Evolutionary conservation across 2,113 vertebrate species (phyloP).

Genomic region (Carlito syrichta): DNA sequence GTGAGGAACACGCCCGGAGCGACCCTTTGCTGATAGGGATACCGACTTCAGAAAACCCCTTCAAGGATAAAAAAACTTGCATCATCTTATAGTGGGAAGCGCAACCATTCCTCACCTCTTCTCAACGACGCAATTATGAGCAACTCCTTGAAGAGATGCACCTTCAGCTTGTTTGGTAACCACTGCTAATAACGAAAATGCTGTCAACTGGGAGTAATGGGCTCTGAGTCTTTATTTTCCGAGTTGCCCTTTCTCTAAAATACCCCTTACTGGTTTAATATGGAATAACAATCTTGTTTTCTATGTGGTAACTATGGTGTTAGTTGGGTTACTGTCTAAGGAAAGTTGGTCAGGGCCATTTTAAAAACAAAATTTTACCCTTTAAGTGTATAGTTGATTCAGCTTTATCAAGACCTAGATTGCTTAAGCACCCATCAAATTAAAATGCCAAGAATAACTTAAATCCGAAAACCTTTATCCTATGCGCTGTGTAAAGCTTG

Average conservation of each 20-base stretch:
- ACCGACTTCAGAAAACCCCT: constrained; percentile 96
- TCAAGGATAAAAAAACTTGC: constrained; percentile 98
- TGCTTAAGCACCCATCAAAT: constrained; percentile 73
- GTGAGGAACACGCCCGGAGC: constrained; percentile 90
- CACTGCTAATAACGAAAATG: constrained; percentile 59
- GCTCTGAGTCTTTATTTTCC: constrained; percentile 70
- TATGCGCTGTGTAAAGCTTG: constrained; percentile 25
- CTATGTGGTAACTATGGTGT: constrained; percentile 24
- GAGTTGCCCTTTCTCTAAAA: constrained; percentile 61
- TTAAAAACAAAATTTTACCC: constrained; percentile 26
- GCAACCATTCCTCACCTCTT: constrained; percentile 29
- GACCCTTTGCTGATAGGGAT: constrained; percentile 94
- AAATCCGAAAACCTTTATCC: constrained; percentile 33
- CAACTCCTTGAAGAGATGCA: constrained; percentile 56
- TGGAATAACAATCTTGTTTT: constrained; percentile 43
- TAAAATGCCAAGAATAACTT: constrained; percentile 49
- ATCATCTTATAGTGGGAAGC: constrained; percentile 88
- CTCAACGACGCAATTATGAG: constrained; percentile 42
- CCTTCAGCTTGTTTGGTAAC: constrained; percentile 74
- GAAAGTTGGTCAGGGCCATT: background rate
- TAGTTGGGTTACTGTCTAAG: constrained; percentile 18
- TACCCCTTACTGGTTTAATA: constrained; percentile 61
- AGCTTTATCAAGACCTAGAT: constrained; percentile 69
- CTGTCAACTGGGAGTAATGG: constrained; percentile 47
- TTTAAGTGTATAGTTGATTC: constrained; percentile 25